Evolutionary conservation across 2,113 vertebrate genomes (phyloP).

Genomic region (Perca flavescens): DNA sequence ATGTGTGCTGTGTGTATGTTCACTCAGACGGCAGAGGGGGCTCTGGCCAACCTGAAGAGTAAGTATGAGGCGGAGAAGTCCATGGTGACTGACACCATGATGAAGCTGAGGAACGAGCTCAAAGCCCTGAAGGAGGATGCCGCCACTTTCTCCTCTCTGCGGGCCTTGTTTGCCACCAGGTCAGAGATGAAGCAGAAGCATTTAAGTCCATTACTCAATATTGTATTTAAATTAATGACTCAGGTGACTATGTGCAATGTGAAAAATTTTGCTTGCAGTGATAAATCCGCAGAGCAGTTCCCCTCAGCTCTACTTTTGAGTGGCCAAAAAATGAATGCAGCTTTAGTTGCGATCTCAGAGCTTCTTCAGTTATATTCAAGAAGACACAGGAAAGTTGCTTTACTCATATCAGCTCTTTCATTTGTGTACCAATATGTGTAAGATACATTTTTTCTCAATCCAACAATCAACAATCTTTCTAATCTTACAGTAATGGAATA

Average conservation of each 20-base stretch:
- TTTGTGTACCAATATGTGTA: neutral
- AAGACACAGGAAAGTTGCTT: neutral
- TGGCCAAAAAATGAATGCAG: neutral
- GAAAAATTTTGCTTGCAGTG: neutral
- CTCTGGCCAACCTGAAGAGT: constrained; percentile 95
- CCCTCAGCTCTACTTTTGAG: neutral
- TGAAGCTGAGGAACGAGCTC: constrained; percentile 96
- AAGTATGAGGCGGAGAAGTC: constrained; percentile 97
- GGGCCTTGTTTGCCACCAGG: constrained; percentile 98
- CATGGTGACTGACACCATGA: constrained; percentile 98
- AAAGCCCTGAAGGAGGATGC: constrained; percentile 98
- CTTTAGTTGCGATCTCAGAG: neutral
- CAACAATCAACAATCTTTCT: neutral
- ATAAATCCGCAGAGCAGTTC: neutral
- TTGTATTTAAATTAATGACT: neutral
- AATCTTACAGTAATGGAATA: too few species aligned
- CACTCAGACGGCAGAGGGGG: constrained; percentile 93
- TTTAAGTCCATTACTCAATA: neutral
- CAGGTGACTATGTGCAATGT: neutral
- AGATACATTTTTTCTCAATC: neutral
- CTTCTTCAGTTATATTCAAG: neutral
- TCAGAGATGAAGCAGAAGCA: constrained; percentile 65
- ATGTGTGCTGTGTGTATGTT: constrained; percentile 36
- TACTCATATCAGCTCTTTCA: neutral
- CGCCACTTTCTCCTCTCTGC: constrained; percentile 97